phyloP scores from a whole-genome alignment of 2,113 vertebrate genomes.

The Megalops atlanticus region DNA sequence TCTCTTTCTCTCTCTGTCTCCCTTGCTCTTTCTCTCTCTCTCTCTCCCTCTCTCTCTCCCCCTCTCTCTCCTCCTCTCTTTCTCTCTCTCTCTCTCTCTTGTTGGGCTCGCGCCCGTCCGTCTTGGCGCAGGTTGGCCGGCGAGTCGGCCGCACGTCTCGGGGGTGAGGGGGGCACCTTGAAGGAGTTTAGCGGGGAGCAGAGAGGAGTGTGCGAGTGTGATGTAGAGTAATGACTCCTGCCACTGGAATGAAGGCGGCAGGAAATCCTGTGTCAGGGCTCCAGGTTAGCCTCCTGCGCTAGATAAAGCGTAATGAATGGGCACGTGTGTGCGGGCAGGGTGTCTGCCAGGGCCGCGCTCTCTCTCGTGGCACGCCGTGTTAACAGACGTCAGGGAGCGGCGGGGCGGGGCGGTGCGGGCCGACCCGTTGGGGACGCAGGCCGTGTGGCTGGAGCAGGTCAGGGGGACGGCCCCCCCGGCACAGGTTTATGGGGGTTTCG shows the following conservation, averaged over 20 bases:
- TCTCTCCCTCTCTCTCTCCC: no score
- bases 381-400: constrained; percentile 23
- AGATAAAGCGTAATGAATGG: constrained; percentile 46
- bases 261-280: constrained; percentile 49
- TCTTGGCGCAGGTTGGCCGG: neutral
- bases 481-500: neutral
- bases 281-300: constrained; percentile 40
- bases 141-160: neutral
- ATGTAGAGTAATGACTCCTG: constrained; percentile 48
- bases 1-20: no score
- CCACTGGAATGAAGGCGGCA: constrained; percentile 49
- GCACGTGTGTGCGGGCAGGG: constrained; percentile 7
- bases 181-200: neutral
- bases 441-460: neutral
- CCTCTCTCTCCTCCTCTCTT: no score
- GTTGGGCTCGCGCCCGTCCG: no score
- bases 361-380: neutral
- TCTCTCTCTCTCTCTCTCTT: no score
- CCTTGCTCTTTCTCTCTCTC: no score
- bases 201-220: constrained; percentile 31
- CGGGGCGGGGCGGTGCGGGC: constrained; percentile 23
- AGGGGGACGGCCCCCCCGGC: neutral
- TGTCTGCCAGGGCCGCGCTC: neutral
- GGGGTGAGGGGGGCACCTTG: neutral
- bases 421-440: neutral